Percentiles rank a stretch among this genome's conserved stretches.
phyloP scores from a whole-genome alignment of 2,113 vertebrate genomes.

The Halichoeres trimaculatus region DNA sequence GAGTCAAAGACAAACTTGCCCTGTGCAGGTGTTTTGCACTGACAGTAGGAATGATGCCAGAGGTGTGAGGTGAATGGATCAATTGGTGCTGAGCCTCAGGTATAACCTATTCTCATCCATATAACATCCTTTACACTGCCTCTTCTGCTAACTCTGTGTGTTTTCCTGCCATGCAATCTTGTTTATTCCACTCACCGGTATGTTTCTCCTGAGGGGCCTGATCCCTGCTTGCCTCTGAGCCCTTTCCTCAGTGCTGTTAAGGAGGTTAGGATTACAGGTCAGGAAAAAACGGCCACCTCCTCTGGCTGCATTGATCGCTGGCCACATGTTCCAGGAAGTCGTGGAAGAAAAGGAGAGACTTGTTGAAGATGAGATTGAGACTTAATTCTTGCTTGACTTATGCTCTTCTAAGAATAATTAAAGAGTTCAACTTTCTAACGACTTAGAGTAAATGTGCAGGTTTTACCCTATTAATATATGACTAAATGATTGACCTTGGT shows the following conservation, averaged over 20 bases:
- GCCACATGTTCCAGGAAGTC: slow-evolving; percentile 52
- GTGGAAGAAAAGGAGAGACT: slow-evolving; percentile 30
- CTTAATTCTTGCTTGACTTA: slow-evolving; percentile 35
- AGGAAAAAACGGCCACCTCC: slow-evolving; percentile 45
- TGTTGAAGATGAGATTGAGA: slow-evolving; percentile 52
- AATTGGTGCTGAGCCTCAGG: slow-evolving; percentile 62
- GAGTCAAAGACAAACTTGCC: slow-evolving; percentile 47
- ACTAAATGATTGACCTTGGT: no score
- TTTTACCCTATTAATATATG: no score
- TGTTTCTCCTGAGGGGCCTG: slow-evolving; percentile 59
- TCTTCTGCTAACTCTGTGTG: slow-evolving; percentile 24
- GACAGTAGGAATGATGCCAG: slow-evolving; percentile 47
- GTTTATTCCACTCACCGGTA: slow-evolving; percentile 68
- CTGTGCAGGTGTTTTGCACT: slow-evolving; percentile 51
- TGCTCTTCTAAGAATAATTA: neutral
- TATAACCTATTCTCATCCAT: slow-evolving; percentile 64
- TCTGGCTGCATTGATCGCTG: slow-evolving; percentile 56
- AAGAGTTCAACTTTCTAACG: no score
- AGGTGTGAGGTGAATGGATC: slow-evolving; percentile 66
- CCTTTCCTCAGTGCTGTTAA: slow-evolving; percentile 62
- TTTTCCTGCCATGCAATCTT: slow-evolving; percentile 42
- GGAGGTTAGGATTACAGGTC: slow-evolving; percentile 68
- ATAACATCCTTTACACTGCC: slow-evolving; percentile 47
- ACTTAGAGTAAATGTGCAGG: no score
- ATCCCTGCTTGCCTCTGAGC: slow-evolving; percentile 61